Evolutionary conservation across 2,888 invertebrate genomes (phyloP), one percentile per base, ranked within the genome.

Genomic region (Eumerus sabulonum): DNA sequence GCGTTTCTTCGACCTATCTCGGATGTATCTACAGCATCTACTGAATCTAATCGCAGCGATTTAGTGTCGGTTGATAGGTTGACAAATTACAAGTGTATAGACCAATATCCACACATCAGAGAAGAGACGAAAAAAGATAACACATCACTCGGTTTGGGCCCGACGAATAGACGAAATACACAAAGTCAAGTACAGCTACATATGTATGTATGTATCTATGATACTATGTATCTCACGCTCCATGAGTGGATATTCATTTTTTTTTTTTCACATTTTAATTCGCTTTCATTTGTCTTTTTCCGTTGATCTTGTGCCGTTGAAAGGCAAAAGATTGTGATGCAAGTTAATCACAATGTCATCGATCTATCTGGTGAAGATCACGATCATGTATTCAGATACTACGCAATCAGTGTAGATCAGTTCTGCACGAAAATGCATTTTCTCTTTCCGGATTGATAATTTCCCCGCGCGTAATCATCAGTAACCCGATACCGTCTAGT

Each of bases 71-170:
- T 83, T 84, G 82, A 82, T 82, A 77, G 83, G 84, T 85, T 85
- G 85, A 85, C 85, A 85, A 84, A 84, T 83, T 83, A 82, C 76
- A 82, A 81, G 79, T 83, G 84, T 84, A 84, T 85, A 84, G 84
- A 82, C 82, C 81, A 73, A 56, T 4, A 27, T 27, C 27, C 27
- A 2, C 27, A 27, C 27, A 27, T 27, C n/a, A n/a, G 27, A 27
- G 27, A 27, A 27, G 27, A 27, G 7, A 27, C 2, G 7, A 27
- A 74, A 74, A 63, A 59, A 54, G 42, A 18, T 38, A 36, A 57
- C 38, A 54, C 40, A 40, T 40, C 40, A 40, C 5, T 11, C 74
- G 60, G 60, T 64, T 53, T 42, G 35, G 57, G 16, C 56, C 16
- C 54, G 36, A 59, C 54, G 47, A 50, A 68, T 56, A 64, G 12